Evolutionary conservation across 2,888 invertebrate genomes (phyloP).

Genomic region (Tillus elongatus): DNA sequence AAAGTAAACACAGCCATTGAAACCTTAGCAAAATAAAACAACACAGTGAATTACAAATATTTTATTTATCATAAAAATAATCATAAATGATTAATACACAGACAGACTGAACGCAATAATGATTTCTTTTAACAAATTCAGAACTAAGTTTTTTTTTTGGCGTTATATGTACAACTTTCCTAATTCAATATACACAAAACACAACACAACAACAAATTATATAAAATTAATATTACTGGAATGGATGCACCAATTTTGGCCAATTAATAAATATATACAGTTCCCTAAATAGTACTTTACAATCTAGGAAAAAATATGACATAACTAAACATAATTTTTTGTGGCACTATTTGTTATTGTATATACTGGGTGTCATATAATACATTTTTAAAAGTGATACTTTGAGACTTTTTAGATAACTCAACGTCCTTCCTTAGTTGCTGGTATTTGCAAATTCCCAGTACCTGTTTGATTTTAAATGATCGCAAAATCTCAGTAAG

Average conservation of each 20-base stretch:
- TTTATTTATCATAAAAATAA: slow-evolving; percentile 42
- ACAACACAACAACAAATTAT: slow-evolving; percentile 39
- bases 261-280: slow-evolving; percentile 23
- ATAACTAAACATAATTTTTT: slow-evolving; percentile 11
- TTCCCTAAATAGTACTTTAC: slow-evolving; percentile 11
- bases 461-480: no score
- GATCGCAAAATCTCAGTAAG: no score
- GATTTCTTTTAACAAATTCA: slow-evolving; percentile 37
- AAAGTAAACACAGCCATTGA: no score
- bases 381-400: no score
- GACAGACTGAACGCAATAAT: slow-evolving; percentile 37
- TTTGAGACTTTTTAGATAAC: no score
- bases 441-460: no score
- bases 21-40: no score
- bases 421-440: no score
- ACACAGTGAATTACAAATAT: slow-evolving; percentile 41
- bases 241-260: slow-evolving; percentile 34
- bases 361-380: no score
- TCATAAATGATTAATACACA: slow-evolving; percentile 42
- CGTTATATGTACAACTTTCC: slow-evolving; percentile 40
- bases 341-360: no score
- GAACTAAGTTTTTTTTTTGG: slow-evolving; percentile 38
- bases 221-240: slow-evolving; percentile 35
- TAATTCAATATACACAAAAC: slow-evolving; percentile 36
- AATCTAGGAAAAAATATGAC: no score